Base-by-base conservation (phyloP, 2,797 vertebrate genomes). In the Leptodactylus fallax region DNA sequence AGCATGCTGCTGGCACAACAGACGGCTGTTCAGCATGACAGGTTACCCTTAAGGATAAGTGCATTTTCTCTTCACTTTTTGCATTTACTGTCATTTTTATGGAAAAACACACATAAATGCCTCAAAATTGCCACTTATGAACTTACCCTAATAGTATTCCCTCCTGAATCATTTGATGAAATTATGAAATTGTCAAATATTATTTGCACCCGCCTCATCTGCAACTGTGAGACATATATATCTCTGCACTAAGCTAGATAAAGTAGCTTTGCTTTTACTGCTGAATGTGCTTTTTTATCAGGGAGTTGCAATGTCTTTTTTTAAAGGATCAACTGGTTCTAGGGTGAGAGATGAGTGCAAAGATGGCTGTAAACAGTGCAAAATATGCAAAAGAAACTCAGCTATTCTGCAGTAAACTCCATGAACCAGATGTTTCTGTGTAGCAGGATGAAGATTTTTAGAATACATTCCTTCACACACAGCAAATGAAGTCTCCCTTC, bases 321-420 rank as follows among this genome's bases (percentile, higher is more conserved):
- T 65, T 3, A 23, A 65, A 65, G n/a, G n/a, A 23, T 23, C 8
- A 23, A 65, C n/a, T 25, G n/a, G n/a, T 63, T 67, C 65, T 67
- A 1, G 5, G 65, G 12, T 36, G 13, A 69, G 12, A 16, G 25
- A 27, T 25, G 11, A 36, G 6, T 69, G 13, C 65, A 69, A 14
- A 16, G 65, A 69, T 27, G 61, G 17, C 53, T 55, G 0, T 16
- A 16, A 13, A 16, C 16, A 58, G 56, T 25, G n/a, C 25, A 36
- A 69, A 69, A 69, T 69, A 36, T 69, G 27, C 25, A 69, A 69
- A 69, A 69, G 65, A 69, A 69, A 69, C 65, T 69, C 25, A 1
- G 25, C n/a, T 7, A 65, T 65, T 36, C 7, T 36, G 13, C 65
- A 69, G 23, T 69, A 21, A 69, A 69, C 17, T 36, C 14, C 65